Evolutionary conservation across 2,888 invertebrate species (phyloP).

Genomic region (Chironomus riparius): DNA sequence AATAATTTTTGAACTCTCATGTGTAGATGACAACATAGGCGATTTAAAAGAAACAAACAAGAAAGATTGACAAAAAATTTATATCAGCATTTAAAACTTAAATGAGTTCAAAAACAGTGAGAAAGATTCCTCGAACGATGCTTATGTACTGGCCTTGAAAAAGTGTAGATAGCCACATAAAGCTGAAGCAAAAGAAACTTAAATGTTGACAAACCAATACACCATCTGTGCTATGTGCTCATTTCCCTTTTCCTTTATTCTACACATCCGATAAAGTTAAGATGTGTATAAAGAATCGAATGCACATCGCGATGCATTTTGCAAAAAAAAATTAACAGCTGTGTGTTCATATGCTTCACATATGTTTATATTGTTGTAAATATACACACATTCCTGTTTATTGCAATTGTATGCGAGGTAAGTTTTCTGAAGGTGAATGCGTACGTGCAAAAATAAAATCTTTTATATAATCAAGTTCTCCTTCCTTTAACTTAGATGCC

Average conservation of each 20-base stretch:
- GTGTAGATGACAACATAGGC: too few species aligned
- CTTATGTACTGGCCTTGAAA: neutral
- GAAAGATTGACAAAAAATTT: too few species aligned
- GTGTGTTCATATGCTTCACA: neutral
- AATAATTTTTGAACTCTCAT: too few species aligned
- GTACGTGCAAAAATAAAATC: conserved; percentile 14
- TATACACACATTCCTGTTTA: too few species aligned
- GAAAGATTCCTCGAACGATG: neutral
- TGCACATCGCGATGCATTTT: neutral
- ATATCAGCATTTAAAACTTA: too few species aligned
- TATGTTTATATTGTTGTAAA: neutral
- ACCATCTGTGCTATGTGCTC: neutral
- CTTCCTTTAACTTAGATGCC: too few species aligned
- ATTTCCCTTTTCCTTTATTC: neutral
- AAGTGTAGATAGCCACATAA: neutral
- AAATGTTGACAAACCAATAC: neutral
- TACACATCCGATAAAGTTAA: neutral
- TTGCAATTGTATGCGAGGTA: neutral
- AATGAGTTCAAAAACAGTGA: too few species aligned
- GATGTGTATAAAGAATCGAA: neutral
- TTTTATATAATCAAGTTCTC: too few species aligned
- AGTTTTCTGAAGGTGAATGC: neutral
- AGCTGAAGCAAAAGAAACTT: neutral
- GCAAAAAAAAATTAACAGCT: neutral
- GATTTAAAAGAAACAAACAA: too few species aligned